Base-by-base conservation (phyloP, 2,888 invertebrate species). In the Tinea pellionella region DNA sequence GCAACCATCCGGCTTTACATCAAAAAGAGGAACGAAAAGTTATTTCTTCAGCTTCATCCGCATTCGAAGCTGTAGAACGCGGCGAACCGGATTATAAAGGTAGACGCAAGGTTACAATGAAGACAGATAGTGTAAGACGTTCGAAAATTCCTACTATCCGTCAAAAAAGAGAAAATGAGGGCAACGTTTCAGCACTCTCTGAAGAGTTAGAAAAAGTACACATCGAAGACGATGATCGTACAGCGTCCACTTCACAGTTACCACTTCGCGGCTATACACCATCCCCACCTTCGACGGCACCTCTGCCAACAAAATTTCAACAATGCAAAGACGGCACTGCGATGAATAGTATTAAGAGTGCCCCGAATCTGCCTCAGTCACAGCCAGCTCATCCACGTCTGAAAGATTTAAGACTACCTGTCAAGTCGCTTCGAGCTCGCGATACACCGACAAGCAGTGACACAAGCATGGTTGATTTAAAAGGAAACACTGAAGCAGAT, bases 271-370 rank as follows among this genome's bases (percentile, higher is more conserved):
- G 93, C 41, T 94, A 93, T 65, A 93, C 94, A 2, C 93, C 94
- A 11, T 94, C 94, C 47, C 94, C 95, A 57, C 95, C 95, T 61
- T 94, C 95, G 62, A 95, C 94, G 16, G 94, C 94, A 0, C 95
- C 95, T 18, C 80, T 95, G 66, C 94, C 95, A 1, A 91, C 93
- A 63, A 95, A 95, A 77, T 95, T 94, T 79, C 92, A 91, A 64
- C 89, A 90, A 65, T 88, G 88, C 61, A 93, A 93, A 67, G 92
- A 92, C 63, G 88, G 89, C 59, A 89, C 91, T 63, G 88, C 90
- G 59, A 92, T 93, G 92, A 93, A 92, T 74, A 94, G 94, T 71
- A 94, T 94, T 62, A 91, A 92, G 68, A 94, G 94, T 75, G 93
- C 94, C 4, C 94, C 94, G 0, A 94, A 94, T 74, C 78, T 94